Evolutionary conservation across 1,140 invertebrate species (phyloP).

Genomic region (Drosophila setifemur): DNA sequence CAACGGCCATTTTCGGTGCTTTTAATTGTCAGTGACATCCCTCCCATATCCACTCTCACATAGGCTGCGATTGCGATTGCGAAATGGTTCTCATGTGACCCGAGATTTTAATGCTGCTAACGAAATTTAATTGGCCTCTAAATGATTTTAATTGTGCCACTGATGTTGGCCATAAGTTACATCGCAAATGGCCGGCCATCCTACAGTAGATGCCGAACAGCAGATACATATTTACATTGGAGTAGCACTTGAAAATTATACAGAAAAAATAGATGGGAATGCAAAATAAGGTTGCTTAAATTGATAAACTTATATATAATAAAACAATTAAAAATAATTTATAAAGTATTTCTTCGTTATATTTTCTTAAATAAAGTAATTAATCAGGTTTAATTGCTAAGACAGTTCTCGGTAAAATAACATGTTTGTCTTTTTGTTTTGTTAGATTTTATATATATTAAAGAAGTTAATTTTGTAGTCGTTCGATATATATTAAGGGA

Average conservation of each 20-base stretch:
- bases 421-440: too few species aligned
- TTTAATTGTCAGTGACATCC: slow-evolving; percentile 62
- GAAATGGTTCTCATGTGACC: slow-evolving; percentile 78
- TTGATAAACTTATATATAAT: too few species aligned
- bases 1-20: slow-evolving; percentile 71
- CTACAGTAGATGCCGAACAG: slow-evolving; percentile 11
- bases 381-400: too few species aligned
- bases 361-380: too few species aligned
- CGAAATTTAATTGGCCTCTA: slow-evolving; percentile 80
- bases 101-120: slow-evolving; percentile 75
- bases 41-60: not conserved
- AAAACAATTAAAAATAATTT: too few species aligned
- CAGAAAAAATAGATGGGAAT: not conserved
- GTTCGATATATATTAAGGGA: too few species aligned
- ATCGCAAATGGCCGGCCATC: slow-evolving; percentile 59
- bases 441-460: too few species aligned
- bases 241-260: slow-evolving; percentile 12
- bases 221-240: slow-evolving; percentile 27
- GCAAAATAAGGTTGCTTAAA: too few species aligned
- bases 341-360: too few species aligned
- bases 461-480: too few species aligned
- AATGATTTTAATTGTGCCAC: slow-evolving; percentile 81
- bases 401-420: too few species aligned
- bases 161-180: slow-evolving; percentile 77
- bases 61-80: slow-evolving; percentile 34